phyloP scores from a whole-genome alignment of 2,888 invertebrate species.

The Serripes groenlandicus region DNA sequence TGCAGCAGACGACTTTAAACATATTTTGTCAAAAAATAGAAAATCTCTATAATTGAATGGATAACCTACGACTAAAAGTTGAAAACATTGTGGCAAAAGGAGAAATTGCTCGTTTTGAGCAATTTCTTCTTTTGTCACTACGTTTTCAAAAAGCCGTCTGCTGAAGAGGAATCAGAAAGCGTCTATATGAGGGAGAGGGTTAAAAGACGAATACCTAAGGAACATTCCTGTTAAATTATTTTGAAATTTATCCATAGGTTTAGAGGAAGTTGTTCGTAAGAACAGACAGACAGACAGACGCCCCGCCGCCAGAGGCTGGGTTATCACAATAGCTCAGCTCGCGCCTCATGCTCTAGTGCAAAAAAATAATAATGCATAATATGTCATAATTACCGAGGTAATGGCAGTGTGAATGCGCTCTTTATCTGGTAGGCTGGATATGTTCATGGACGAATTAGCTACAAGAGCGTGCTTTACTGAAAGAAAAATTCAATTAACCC shows the following conservation, averaged over 20 bases:
- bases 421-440: neutral
- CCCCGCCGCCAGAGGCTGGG: neutral
- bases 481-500: neutral
- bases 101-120: too few relatives aligned
- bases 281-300: neutral
- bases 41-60: neutral
- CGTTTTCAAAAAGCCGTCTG: too few relatives aligned
- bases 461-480: neutral
- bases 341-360: too few relatives aligned
- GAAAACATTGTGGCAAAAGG: too few relatives aligned
- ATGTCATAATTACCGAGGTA: conserved; percentile 36
- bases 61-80: too few relatives aligned
- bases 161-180: too few relatives aligned
- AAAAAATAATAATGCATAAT: too few relatives aligned
- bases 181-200: too few relatives aligned
- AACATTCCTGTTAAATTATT: too few relatives aligned
- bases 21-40: neutral
- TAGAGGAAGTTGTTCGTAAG: neutral
- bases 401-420: conserved; percentile 14
- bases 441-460: neutral
- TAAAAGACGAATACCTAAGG: too few relatives aligned
- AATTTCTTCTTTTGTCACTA: too few relatives aligned
- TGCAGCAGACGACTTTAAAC: neutral
- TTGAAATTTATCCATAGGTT: too few relatives aligned
- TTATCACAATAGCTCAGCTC: neutral